These are phyloP conservation scores for Venustaconcha ellipsiformis DNA, from an alignment of 1,140 invertebrate genomes.

Conservation along the genomic window DNA sequence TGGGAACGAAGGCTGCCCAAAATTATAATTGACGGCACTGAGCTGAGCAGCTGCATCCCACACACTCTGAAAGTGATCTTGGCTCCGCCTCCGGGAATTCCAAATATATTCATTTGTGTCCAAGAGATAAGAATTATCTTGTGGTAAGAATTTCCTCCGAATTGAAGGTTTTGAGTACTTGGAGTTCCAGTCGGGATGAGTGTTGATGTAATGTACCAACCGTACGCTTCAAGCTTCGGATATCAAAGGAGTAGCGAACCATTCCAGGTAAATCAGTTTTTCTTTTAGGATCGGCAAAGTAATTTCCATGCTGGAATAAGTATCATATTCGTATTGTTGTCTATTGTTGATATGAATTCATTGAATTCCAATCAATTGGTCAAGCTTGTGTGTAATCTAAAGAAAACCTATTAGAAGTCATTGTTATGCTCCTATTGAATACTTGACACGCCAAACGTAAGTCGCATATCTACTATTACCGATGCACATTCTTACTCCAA, in stretches of 20 bases:
- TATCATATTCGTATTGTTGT: constrained; percentile 16
- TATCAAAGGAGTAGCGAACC: constrained; percentile 38
- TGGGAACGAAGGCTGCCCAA: too few species aligned
- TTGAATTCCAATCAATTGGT: constrained; percentile 34
- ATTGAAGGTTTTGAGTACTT: constrained; percentile 31
- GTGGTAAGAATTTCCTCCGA: constrained; percentile 29
- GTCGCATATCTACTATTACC: background rate
- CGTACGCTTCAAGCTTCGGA: constrained; percentile 31
- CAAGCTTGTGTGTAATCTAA: constrained; percentile 9
- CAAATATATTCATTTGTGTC: constrained; percentile 28
- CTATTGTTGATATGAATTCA: constrained; percentile 11
- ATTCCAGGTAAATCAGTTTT: constrained; percentile 33
- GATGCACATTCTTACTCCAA: background rate
- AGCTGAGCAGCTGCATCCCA: too few species aligned
- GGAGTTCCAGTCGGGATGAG: constrained; percentile 29
- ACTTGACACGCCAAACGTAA: background rate
- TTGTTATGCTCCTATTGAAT: background rate
- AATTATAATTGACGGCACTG: too few species aligned
- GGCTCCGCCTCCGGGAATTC: constrained; percentile 13
- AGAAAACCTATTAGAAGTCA: background rate
- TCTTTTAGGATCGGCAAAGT: constrained; percentile 22
- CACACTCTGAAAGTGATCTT: too few species aligned
- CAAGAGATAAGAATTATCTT: constrained; percentile 32
- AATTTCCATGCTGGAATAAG: constrained; percentile 26
- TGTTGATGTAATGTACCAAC: constrained; percentile 34